A percentile compares a stretch with the other conserved stretches of the same genome.
Conservation (phyloP, 2,888 invertebrate species). For the Drosophila mettleri region DNA sequence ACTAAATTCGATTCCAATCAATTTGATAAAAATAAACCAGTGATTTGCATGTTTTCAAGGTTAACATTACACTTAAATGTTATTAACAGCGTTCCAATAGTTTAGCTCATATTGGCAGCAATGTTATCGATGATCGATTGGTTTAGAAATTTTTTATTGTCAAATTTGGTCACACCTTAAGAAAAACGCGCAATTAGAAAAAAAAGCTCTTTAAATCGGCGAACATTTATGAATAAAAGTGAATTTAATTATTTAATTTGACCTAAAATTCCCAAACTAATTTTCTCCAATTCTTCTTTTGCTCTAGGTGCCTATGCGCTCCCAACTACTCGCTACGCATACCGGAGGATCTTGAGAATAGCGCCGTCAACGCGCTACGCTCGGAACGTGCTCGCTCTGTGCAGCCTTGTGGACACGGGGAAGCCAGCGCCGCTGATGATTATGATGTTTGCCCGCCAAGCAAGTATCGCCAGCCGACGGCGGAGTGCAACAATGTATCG, state of each 20-base stretch:
- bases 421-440: slow-evolving; percentile 53
- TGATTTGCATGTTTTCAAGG: neutral
- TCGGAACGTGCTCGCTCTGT: slow-evolving; percentile 76
- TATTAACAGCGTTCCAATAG: slow-evolving; percentile 1
- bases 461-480: slow-evolving; percentile 92
- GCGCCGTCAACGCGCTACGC: slow-evolving; percentile 75
- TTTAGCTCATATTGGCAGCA: neutral
- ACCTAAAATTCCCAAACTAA: neutral
- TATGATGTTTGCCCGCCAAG: slow-evolving; percentile 89
- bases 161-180: slow-evolving; percentile 9
- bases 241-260: neutral
- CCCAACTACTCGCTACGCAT: slow-evolving; percentile 73
- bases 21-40: neutral
- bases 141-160: neutral
- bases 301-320: slow-evolving; percentile 75
- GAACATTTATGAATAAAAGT: neutral
- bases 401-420: slow-evolving; percentile 61
- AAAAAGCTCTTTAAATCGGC: neutral
- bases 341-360: slow-evolving; percentile 81
- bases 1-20: neutral
- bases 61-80: slow-evolving; percentile 1
- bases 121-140: slow-evolving; percentile 14
- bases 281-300: rapidly evolving
- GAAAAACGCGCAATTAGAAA: neutral
- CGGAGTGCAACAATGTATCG: slow-evolving; percentile 95